Evolutionary conservation across 2,797 vertebrate genomes (phyloP), one percentile per base, ranked within the genome.

Genomic region (Epinephelus malabaricus): DNA sequence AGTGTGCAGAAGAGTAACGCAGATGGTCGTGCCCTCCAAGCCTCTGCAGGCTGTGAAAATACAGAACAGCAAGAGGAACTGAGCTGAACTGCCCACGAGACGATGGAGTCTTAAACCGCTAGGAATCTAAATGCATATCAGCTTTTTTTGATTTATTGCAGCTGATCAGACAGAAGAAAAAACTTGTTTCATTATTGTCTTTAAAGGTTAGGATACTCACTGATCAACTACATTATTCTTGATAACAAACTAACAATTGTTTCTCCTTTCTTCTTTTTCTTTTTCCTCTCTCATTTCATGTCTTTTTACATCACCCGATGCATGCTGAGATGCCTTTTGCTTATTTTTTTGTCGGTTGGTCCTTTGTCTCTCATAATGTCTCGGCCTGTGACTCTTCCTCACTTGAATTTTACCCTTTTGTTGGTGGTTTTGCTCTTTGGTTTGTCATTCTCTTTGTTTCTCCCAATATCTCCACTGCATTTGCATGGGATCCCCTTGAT

Each of bases 161-260:
- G 61, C 73, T 45, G 56, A 17, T 60, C 54, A 69, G 40, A 46
- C 53, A 56, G 49, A 76, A 58, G 34, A 73, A 49, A 65, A n/a
- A 34, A 23, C 53, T 27, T 61, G 19, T 69, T 69, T 7, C 34
- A 34, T 68, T 73, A 27, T 54, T 65, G 45, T 76, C 58, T 75
- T 4, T 58, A 49, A 66, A 79, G 21, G 25, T 69, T 59, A 78
- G 43, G 64, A 30, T 79, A 47, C 69, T 84, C 58, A 83, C 84
- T 89, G 71, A 82, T 62, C 61, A 69, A 43, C 69, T 53, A 58
- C 65, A 62, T 83, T 78, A 40, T 74, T 82, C 54, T 80, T 47
- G 27, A 54, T 76, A 79, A 81, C 70, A 84, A 88, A 90, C 90
- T 94, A 93, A 94, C 82, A 73, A 18, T 63, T 88, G 12, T 92